Conservation (phyloP, 1,140 invertebrate genomes). For the Papilio xuthus region DNA sequence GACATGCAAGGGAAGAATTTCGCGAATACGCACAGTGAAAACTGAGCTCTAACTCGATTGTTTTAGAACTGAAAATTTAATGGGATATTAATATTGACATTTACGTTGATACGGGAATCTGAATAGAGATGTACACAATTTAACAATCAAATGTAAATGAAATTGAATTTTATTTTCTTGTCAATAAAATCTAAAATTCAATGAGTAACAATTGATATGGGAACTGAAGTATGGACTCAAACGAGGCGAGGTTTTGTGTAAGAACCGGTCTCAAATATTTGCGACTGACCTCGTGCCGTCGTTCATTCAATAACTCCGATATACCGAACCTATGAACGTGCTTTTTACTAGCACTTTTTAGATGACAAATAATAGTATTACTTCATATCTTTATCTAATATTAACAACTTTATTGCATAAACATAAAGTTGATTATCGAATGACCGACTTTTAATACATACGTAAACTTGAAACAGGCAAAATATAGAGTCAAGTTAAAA, state of each 20-base stretch:
- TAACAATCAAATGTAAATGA: neutral
- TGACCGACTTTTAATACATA: neutral
- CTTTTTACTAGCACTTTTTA: slow-evolving; percentile 25
- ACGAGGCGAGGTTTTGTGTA: slow-evolving; percentile 23
- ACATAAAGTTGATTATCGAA: neutral
- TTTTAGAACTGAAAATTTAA: slow-evolving; percentile 19
- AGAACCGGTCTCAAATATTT: slow-evolving; percentile 36
- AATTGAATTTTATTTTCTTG: neutral
- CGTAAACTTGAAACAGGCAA: neutral
- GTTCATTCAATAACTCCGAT: slow-evolving; percentile 31
- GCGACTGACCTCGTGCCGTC: slow-evolving; percentile 30
- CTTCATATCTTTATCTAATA: neutral
- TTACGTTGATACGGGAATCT: slow-evolving; percentile 6
- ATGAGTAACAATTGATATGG: slow-evolving; percentile 15
- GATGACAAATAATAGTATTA: neutral
- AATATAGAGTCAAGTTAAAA: neutral
- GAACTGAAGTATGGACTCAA: slow-evolving; percentile 4
- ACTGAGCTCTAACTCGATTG: neutral
- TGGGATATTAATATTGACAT: neutral
- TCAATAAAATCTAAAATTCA: slow-evolving; percentile 9
- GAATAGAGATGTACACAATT: slow-evolving; percentile 21
- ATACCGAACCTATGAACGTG: neutral
- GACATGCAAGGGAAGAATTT: slow-evolving; percentile 24
- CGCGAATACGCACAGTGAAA: slow-evolving; percentile 17
- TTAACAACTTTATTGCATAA: neutral